Evolutionary conservation across 2,888 invertebrate genomes (phyloP), one percentile per base, ranked within the genome.

Genomic region (Alloscopus bannaensis): DNA sequence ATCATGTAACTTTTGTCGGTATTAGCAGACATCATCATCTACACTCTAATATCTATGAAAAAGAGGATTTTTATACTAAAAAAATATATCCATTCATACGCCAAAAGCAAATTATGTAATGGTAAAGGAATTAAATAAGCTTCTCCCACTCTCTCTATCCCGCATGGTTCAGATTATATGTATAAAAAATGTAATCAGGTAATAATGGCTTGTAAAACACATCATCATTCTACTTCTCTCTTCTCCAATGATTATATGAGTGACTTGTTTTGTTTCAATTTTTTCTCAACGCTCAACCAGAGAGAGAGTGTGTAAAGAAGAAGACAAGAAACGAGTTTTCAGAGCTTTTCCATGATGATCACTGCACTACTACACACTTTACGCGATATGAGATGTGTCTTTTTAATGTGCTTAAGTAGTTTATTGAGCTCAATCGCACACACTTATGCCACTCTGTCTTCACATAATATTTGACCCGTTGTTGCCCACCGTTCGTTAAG

Each of bases 191-290:
- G 68, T 76, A 76, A 76, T 76, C 66, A 42, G 31, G 60, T 66
- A 76, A 76, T 76, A 76, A 76, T 76, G 76, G 60, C 76, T 76
- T 76, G 76, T 76, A 68, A 68, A 76, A 76, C 76, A 76, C 75
- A 66, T 59, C 75, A 75, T 75, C n/a, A n/a, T n/a, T n/a, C n/a
- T n/a, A n/a, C n/a, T n/a, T 66, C 75, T 66, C 73, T 45, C 40
- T 75, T 66, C 26, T 28, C 18, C 28, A n/a, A 31, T 40, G 24
- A 42, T 42, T 28, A 65, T 75, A 64, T 72, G 72, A 72, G 62
- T 66, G 59, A 75, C 75, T 75, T 75, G 75, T 75, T 75, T 75
- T 66, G 40, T 57, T 71, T 50, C 57, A 29, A n/a, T n/a, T n/a
- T n/a, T n/a, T n/a, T n/a, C 11, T n/a, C 47, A 13, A 18, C 6